phyloP scores from a whole-genome alignment of 2,888 invertebrate genomes.

The Xestia xanthographa region DNA sequence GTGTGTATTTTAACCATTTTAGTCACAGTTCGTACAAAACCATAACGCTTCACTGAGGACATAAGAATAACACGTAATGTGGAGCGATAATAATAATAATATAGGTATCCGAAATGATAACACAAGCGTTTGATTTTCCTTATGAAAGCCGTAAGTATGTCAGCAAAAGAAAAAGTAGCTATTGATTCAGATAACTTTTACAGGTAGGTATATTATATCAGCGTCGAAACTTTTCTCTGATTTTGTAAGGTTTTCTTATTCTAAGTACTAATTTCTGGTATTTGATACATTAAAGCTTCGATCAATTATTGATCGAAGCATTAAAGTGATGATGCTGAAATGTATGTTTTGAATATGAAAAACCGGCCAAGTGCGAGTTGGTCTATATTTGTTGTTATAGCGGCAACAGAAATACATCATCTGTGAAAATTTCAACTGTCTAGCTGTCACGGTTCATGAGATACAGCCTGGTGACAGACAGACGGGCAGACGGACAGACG shows the following conservation, averaged over 20 bases:
- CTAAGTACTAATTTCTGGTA: neutral
- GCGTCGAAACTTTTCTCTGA: neutral
- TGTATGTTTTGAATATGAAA: neutral
- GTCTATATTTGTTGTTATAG: too few species aligned
- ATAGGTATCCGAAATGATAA: neutral
- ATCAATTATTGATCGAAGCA: too few species aligned
- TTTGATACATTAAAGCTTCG: neutral
- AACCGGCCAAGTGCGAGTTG: too few species aligned
- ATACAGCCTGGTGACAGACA: too few species aligned
- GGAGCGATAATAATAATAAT: neutral
- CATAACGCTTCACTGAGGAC: neutral
- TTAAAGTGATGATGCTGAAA: neutral
- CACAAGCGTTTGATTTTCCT: neutral
- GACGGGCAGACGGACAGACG: too few species aligned
- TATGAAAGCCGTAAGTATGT: neutral
- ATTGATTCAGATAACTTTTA: constrained; percentile 1
- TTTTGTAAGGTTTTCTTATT: constrained; percentile 5
- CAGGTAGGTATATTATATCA: neutral
- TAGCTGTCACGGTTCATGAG: too few species aligned
- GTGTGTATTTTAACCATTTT: neutral
- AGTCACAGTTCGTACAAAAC: neutral
- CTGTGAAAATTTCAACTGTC: too few species aligned
- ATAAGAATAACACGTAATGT: neutral
- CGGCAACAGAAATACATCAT: too few species aligned
- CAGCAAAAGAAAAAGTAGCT: neutral